A percentile compares a stretch with the other conserved stretches of the same genome.
These are phyloP conservation scores for Leptogaster cylindrica DNA, from an alignment of 2,888 invertebrate genomes.

Conservation along the genomic window DNA sequence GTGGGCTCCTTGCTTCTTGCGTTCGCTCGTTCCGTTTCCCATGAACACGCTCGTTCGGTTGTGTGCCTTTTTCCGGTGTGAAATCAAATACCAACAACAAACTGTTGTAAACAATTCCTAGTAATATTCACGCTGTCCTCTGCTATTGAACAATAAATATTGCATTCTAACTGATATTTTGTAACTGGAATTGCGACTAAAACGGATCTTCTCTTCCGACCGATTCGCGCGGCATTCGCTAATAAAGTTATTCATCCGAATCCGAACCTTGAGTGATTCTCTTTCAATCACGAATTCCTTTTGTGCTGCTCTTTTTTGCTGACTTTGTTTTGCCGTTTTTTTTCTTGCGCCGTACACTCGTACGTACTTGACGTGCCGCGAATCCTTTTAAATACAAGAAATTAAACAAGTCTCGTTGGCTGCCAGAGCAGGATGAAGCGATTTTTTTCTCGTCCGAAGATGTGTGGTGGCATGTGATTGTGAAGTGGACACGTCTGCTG, in stretches of 20 bases:
- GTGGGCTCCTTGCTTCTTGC: neutral
- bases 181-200: too few relatives aligned
- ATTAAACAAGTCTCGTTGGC: neutral
- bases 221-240: constrained; percentile 12
- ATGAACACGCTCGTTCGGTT: too few relatives aligned
- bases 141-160: neutral
- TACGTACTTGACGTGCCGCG: constrained; percentile 8
- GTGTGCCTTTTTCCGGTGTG: too few relatives aligned
- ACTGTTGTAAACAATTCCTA: constrained; percentile 6
- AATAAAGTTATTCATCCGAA: constrained; percentile 30
- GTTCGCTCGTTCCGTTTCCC: too few relatives aligned
- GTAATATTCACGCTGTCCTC: constrained; percentile 14
- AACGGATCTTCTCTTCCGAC: too few relatives aligned
- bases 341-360: too few relatives aligned
- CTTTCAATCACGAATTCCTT: constrained; percentile 20
- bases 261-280: constrained; percentile 34
- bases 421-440: neutral
- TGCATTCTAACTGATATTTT: too few relatives aligned
- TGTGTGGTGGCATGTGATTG: constrained; percentile 35
- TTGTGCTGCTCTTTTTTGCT: constrained; percentile 17
- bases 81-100: neutral
- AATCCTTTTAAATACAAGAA: constrained; percentile 37
- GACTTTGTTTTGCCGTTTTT: too few relatives aligned
- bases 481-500: constrained; percentile 42
- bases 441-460: constrained; percentile 1